phyloP scores from a whole-genome alignment of 2,888 invertebrate species.

The Andrena minutula region DNA sequence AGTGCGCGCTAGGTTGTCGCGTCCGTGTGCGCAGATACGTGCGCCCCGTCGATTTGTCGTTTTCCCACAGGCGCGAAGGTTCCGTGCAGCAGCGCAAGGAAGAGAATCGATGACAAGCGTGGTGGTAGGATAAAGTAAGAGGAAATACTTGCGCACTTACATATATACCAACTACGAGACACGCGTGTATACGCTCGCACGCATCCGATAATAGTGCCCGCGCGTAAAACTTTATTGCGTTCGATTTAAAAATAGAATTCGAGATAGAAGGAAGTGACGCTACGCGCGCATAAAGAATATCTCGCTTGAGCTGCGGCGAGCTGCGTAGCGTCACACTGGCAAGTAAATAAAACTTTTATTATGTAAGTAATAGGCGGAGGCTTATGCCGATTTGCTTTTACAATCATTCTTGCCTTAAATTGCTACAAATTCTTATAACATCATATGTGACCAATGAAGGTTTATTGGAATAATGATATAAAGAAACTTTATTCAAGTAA shows the following conservation, averaged over 20 bases:
- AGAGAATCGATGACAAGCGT: slow-evolving; percentile 31
- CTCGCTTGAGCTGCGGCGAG: slow-evolving; percentile 25
- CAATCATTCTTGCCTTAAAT: too few relatives aligned
- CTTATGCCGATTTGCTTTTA: neutral
- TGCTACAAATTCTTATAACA: too few relatives aligned
- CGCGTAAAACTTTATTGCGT: slow-evolving; percentile 52
- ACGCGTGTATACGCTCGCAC: slow-evolving; percentile 1
- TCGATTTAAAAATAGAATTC: slow-evolving; percentile 56
- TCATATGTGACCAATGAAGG: too few relatives aligned
- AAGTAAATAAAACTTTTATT: slow-evolving; percentile 11
- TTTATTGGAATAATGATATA: too few relatives aligned
- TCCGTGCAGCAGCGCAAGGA: slow-evolving; percentile 30
- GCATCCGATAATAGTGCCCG: slow-evolving; percentile 30
- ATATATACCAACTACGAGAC: neutral
- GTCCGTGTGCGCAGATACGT: slow-evolving; percentile 9
- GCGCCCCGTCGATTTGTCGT: slow-evolving; percentile 42
- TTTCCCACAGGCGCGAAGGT: slow-evolving; percentile 42
- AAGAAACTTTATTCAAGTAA: too few relatives aligned
- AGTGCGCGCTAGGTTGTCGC: neutral
- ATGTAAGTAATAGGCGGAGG: neutral
- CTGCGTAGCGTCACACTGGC: neutral
- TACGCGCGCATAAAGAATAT: slow-evolving; percentile 20
- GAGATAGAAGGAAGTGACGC: slow-evolving; percentile 41
- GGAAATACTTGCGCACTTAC: slow-evolving; percentile 23
- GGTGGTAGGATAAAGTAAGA: slow-evolving; percentile 20